Base-by-base conservation (phyloP, 1,140 invertebrate genomes). In the Neuroterus valhalla region DNA sequence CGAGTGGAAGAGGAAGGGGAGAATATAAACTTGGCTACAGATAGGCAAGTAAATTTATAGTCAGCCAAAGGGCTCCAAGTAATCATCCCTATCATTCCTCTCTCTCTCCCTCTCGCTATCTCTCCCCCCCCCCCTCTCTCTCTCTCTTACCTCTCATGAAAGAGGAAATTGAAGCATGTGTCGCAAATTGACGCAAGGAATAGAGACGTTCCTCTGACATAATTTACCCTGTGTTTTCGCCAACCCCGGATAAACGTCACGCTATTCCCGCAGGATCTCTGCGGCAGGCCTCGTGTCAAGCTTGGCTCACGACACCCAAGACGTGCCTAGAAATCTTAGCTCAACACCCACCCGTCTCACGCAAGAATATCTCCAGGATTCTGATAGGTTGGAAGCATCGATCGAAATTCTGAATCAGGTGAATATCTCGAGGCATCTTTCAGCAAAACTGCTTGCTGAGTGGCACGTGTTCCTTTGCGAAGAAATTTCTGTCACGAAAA, bases 181-280 rank as follows among this genome's bases (percentile, higher is more conserved):
- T 66, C 44, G 45, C 55, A 69, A 12, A 44, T 72, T 69, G 66
- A 68, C 66, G 42, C 48, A 23, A 46, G 46, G 69, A 77, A 77
- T 79, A 79, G 46, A 72, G 72, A 70, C 52, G 71, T 17, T 66
- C 72, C 52, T 68, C 44, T 71, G 77, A 78, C 81, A 78, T 81
- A 78, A 76, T 79, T 82, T 77, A 78, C 69, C 76, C 69, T 80
- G 76, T 79, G 76, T 79, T 78, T 79, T 71, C 43, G 14, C 50
- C 72, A 66, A 70, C 42, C 73, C 67, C 66, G 71, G 79, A 83
- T 82, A 82, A 81, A 79, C 74, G 79, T 81, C 75, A 75, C 72
- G 50, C 67, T 68, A 72, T 76, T 81, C 78, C 77, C 79, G 70
- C 23, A 70, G 79, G 81, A 78, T 77, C 74, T 70, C 68, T 66